A percentile compares a stretch with the other conserved stretches of the same genome.
phyloP scores from a whole-genome alignment of 2,888 invertebrate genomes.

The Apodemia zela region DNA sequence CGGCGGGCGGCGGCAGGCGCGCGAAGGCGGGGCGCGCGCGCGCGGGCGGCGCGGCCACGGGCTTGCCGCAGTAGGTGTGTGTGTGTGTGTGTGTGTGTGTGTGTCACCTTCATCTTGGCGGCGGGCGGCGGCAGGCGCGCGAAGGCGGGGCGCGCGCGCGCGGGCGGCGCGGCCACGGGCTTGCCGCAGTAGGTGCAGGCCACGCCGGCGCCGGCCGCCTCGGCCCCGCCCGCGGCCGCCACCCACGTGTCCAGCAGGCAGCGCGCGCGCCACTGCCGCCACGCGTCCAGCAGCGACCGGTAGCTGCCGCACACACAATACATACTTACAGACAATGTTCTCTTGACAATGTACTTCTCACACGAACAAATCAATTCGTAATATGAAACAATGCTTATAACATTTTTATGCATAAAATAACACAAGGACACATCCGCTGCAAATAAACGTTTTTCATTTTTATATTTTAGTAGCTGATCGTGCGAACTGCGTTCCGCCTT shows the following conservation, averaged over 20 bases:
- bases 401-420: too few species aligned
- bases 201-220: conserved; percentile 70
- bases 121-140: conserved; percentile 83
- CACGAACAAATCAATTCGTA: too few species aligned
- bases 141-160: conserved; percentile 57
- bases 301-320: conserved; percentile 90
- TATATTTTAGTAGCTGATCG: too few species aligned
- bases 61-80: conserved; percentile 86
- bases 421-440: too few species aligned
- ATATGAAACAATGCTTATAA: too few species aligned
- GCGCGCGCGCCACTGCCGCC: conserved; percentile 94
- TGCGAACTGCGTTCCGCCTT: too few species aligned
- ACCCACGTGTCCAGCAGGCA: conserved; percentile 93
- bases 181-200: conserved; percentile 97
- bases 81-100: background rate
- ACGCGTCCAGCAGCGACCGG: conserved; percentile 90
- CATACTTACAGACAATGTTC: conserved; percentile 51
- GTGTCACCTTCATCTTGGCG: conserved; percentile 85
- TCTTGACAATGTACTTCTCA: too few species aligned
- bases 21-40: conserved; percentile 60
- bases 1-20: conserved; percentile 83
- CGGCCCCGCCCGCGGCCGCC: conserved; percentile 74
- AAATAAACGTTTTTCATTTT: too few species aligned
- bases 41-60: conserved; percentile 75
- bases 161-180: conserved; percentile 80